A percentile compares a stretch with the other conserved stretches of the same genome.
Conservation (phyloP, 1,140 invertebrate species). For the Carposina sasakii region DNA sequence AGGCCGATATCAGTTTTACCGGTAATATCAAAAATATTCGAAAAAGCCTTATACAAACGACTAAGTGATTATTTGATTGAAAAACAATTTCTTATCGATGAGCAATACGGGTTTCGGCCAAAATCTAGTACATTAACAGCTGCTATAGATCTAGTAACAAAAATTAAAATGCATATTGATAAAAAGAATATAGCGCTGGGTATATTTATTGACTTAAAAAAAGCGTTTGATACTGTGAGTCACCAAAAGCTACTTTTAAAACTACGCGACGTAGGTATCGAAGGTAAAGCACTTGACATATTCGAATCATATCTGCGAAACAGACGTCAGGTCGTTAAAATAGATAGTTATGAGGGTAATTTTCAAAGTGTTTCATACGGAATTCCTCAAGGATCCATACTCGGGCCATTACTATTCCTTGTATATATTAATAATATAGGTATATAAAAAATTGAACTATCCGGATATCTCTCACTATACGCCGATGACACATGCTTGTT, state of each 20-base stretch:
- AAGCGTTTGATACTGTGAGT: conserved; percentile 6
- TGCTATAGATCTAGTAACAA: background rate
- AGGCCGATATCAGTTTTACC: background rate
- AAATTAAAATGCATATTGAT: background rate
- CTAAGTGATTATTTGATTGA: background rate
- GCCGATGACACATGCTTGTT: conserved; percentile 22
- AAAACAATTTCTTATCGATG: background rate
- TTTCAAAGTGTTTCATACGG: background rate
- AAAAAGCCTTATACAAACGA: background rate
- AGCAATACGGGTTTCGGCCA: background rate
- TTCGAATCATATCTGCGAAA: background rate
- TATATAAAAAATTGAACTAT: conserved; percentile 14
- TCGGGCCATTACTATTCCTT: conserved; percentile 8
- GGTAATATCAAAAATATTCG: background rate
- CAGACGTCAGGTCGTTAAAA: conserved; percentile 1
- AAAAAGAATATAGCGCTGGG: background rate
- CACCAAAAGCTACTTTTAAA: background rate
- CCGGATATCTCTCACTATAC: conserved; percentile 17
- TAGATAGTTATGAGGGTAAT: background rate
- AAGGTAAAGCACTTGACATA: background rate
- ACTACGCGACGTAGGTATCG: background rate
- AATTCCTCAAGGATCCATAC: conserved; percentile 8
- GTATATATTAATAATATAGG: conserved; percentile 8
- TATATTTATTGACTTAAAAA: conserved; percentile 7
- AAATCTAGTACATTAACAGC: background rate